Evolutionary conservation across 2,888 invertebrate genomes (phyloP), one percentile per base, ranked within the genome.

Genomic region (Bombylius major): DNA sequence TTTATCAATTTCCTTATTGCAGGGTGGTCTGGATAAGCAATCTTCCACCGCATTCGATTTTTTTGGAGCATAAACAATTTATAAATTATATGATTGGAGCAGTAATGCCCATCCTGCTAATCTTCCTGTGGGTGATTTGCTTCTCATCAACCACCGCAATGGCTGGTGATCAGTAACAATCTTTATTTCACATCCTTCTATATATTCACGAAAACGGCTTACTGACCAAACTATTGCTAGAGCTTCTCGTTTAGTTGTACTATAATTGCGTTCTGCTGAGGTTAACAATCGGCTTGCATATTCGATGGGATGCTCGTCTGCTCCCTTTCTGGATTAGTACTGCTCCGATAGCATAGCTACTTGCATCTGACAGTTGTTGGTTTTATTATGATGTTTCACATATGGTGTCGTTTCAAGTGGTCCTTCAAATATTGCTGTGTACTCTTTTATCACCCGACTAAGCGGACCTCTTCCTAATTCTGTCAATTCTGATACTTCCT

Each of bases 241-340:
- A 14, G 42, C 42, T 34, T 51, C 51, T n/a, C 42, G 36, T 31
- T 51, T 39, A 23, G 36, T 51, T 13, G 42, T 51, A n/a, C 39
- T 42, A 42, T 51, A 51, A 23, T 31, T 23, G 23, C 42, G 39
- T 31, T 51, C 51, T 5, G 51, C 45, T 45, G 44, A 45, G 9
- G 23, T 55, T 31, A 55, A 32, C 12, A 46, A n/a, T 53, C 53
- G 53, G 50, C 63, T 65, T 1, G 65, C 64, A 54, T 65, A 69
- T 9, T 11, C 7, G 7, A 39, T 39, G 8, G 39, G 39, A 39
- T 39, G 39, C 4, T 39, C 39, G 11, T 39, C 11, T 39, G 7
- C 11, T 9, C 39, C 42, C 23, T 49, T 33, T 44, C 13, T 54
- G 54, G 39, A 23, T 32, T 5, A 54, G 49, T 12, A 54, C 49